Evolutionary conservation across 1,140 invertebrate genomes (phyloP), one percentile per base, ranked within the genome.

Genomic region (Plodia interpunctella): DNA sequence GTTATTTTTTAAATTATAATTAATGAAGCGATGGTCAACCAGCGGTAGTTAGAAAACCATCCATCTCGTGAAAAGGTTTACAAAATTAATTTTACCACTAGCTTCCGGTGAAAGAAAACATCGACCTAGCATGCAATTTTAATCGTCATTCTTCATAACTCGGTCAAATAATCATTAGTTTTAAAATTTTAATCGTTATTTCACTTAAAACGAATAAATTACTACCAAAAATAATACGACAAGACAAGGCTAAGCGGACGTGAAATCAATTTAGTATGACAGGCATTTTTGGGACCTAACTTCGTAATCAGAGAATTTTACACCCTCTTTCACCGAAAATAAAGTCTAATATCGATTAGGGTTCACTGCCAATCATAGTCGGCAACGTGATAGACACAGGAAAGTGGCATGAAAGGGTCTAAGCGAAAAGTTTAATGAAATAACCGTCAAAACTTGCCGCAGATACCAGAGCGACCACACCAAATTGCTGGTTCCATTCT

Each of bases 361-460:
- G 1, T n/a, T 25, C n/a, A 25, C 11, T 2, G 2, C 20, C 19
- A 53, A 53, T 53, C 13, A 53, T 21, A 25, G 18, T 17, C 18
- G n/a, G 0, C 15, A 19, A 0, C 51, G 21, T 53, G 51, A 25
- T 53, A 53, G 11, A 25, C 51, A 53, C 20, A 53, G 51, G 18
- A 53, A 32, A 53, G 19, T 2, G 13, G 18, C n/a, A 53, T 53
- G 51, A 53, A 53, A 20, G 20, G 51, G 51, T 25, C 20, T 53
- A n/a, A 25, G 19, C 51, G 21, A 53, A 53, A 53, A 53, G 51
- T 53, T 53, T 53, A 53, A 53, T 53, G 51, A 53, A 53, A 53
- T 53, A 53, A 53, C 20, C 51, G 21, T 53, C 51, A 53, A 53
- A 44, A 53, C 18, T 53, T 53, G 21, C 51, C 19, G 19, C 51